phyloP scores from a whole-genome alignment of 2,113 vertebrate genomes.

The Trichomycterus rosablanca region DNA sequence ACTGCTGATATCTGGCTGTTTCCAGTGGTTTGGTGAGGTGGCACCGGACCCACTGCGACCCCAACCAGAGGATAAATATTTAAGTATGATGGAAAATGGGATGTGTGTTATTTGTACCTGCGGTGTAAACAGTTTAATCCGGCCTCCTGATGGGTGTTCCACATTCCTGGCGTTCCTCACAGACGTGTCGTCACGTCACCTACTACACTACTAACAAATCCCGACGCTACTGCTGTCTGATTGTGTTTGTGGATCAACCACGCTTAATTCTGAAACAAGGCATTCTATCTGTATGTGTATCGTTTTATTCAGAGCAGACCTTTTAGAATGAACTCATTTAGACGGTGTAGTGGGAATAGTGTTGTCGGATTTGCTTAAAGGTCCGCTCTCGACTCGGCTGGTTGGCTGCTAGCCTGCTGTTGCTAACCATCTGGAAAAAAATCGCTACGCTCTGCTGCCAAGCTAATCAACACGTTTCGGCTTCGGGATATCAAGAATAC shows the following conservation, averaged over 20 bases:
- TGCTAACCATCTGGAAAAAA: slow-evolving; percentile 5
- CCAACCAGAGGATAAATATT: no score
- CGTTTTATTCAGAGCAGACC: neutral
- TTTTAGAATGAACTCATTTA: neutral
- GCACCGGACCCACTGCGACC: no score
- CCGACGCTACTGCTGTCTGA: neutral
- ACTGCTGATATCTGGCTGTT: no score
- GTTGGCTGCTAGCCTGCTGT: slow-evolving; percentile 16
- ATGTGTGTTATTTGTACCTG: no score
- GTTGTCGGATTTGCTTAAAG: neutral
- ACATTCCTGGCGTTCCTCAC: slow-evolving; percentile 40
- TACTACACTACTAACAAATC: slow-evolving; percentile 34
- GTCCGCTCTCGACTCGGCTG: slow-evolving; percentile 2
- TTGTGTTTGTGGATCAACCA: neutral
- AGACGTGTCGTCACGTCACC: slow-evolving; percentile 32
- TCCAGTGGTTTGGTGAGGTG: no score
- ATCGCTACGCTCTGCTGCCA: neutral
- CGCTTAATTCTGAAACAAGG: no score
- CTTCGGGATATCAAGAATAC: no score
- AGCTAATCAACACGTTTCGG: no score
- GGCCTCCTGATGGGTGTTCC: no score
- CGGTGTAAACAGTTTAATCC: no score
- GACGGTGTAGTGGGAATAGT: neutral
- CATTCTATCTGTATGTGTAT: neutral
- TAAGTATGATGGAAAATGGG: no score